Conservation (phyloP, 2,113 vertebrate species). For the Microcebus ravelobensis region DNA sequence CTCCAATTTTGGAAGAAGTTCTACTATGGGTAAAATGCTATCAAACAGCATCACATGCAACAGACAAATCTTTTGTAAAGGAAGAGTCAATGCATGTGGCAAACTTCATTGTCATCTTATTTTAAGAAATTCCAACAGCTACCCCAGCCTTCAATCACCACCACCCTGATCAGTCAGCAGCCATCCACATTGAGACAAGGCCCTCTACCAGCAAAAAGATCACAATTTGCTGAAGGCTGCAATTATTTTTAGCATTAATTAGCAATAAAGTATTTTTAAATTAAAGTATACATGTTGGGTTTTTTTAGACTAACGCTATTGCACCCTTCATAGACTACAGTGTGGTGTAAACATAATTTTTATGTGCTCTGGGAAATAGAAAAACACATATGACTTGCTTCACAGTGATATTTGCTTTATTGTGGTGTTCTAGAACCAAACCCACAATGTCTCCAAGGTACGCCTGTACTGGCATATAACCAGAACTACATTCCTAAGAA, state of each 20-base stretch:
- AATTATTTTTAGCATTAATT: not conserved
- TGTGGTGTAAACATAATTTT: not conserved
- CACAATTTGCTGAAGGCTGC: not conserved
- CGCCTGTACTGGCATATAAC: not conserved
- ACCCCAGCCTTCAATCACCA: not conserved
- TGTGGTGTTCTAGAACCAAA: too few relatives aligned
- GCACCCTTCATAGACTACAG: not conserved
- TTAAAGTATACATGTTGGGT: not conserved
- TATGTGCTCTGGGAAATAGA: not conserved
- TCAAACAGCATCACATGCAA: not conserved
- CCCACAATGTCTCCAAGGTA: too few relatives aligned
- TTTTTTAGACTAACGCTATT: not conserved
- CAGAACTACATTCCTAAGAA: constrained; percentile 36
- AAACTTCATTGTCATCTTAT: not conserved
- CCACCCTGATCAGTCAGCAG: not conserved
- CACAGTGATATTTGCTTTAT: not conserved
- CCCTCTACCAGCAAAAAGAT: not conserved
- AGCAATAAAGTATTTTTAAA: not conserved
- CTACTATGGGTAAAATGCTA: not conserved
- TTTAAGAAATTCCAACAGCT: not conserved
- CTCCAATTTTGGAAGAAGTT: not conserved
- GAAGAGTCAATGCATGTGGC: not conserved
- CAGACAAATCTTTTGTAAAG: not conserved
- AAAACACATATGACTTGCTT: not conserved
- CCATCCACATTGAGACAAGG: not conserved